These are phyloP conservation scores for Spisula subtruncata DNA, from an alignment of 2,888 invertebrate species.

Conservation along the genomic window DNA sequence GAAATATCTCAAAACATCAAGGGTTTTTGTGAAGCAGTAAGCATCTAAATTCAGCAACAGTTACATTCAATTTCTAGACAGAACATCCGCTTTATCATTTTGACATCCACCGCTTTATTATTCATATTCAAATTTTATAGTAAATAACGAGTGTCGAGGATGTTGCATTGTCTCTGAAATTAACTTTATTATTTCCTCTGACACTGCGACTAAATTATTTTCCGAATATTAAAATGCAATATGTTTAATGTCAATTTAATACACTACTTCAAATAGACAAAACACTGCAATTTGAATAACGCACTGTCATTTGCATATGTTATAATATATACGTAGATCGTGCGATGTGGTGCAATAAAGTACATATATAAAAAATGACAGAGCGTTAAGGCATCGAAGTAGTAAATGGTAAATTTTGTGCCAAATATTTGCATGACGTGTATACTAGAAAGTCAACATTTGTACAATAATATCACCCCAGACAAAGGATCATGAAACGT, in stretches of 20 bases:
- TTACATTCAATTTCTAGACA: neutral
- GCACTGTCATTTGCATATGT: too few relatives aligned
- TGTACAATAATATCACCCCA: too few relatives aligned
- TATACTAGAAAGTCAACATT: too few relatives aligned
- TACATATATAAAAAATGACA: neutral
- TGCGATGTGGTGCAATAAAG: neutral
- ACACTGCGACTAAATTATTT: neutral
- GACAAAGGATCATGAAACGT: too few relatives aligned
- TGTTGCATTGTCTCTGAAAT: neutral
- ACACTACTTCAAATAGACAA: neutral
- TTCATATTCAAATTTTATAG: neutral
- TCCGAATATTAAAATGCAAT: slow-evolving; percentile 5
- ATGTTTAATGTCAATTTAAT: neutral
- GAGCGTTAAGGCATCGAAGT: too few relatives aligned
- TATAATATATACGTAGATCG: neutral
- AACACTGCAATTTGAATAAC: neutral
- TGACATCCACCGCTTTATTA: neutral
- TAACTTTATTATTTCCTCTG: neutral
- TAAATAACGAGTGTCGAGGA: neutral
- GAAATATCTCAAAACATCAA: neutral
- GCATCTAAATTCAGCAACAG: neutral
- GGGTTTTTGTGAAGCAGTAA: neutral
- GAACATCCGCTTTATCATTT: neutral
- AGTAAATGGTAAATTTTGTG: too few relatives aligned
- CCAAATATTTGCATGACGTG: too few relatives aligned